Conservation (phyloP, 2,797 vertebrate species). For the Etheostoma perlongum region DNA sequence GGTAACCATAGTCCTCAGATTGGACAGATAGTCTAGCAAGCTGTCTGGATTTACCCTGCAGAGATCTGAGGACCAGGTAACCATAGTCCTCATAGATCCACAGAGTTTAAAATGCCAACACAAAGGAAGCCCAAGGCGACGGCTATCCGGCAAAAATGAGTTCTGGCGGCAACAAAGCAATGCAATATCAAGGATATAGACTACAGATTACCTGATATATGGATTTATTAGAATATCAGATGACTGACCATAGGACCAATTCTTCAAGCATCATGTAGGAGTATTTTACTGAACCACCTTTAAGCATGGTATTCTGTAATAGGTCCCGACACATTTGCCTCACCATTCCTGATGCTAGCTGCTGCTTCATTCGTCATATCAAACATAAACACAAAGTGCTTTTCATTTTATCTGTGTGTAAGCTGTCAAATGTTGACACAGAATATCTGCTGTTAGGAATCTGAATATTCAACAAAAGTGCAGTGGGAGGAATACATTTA, state of each 20-base stretch:
- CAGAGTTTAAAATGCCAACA: too few species aligned
- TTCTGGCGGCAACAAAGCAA: too few species aligned
- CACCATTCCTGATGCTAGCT: background rate
- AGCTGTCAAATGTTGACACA: background rate
- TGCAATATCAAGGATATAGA: too few species aligned
- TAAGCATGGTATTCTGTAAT: background rate
- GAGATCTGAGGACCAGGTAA: too few species aligned
- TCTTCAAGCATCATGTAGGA: background rate
- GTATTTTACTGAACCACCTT: constrained; percentile 1
- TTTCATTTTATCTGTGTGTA: background rate
- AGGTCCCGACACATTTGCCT: background rate
- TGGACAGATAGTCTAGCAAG: too few species aligned
- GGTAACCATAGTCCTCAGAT: too few species aligned
- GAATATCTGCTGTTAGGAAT: background rate
- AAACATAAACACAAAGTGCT: background rate
- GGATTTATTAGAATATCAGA: background rate
- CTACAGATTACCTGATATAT: too few species aligned
- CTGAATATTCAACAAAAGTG: background rate
- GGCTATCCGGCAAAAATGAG: too few species aligned
- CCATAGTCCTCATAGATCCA: too few species aligned
- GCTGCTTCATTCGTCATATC: background rate
- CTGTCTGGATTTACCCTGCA: too few species aligned
- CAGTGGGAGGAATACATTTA: background rate
- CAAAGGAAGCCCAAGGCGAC: too few species aligned
- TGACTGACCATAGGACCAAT: background rate